A percentile compares a stretch with the other conserved stretches of the same genome.
phyloP scores from a whole-genome alignment of 53 echinoderm and acorn worm species.

The Temnopleurus reevesii region DNA sequence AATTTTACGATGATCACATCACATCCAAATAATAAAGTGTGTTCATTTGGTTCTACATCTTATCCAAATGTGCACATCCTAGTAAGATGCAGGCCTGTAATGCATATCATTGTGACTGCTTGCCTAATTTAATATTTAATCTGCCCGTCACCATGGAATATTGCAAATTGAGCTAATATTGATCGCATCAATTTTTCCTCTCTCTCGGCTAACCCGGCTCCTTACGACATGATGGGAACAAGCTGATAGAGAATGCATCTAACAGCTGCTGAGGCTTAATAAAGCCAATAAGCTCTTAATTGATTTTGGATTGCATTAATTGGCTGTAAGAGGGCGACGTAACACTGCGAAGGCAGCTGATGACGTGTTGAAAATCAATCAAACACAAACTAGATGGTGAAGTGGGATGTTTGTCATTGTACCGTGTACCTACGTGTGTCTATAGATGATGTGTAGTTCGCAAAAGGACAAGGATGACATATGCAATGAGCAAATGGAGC shows the following conservation, averaged over 20 bases:
- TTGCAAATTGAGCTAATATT: not conserved
- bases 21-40: no score
- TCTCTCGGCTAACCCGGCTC: not conserved
- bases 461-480: no score
- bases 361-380: constrained; percentile 33
- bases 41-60: no score
- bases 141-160: not conserved
- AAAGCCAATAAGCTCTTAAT: constrained; percentile 48
- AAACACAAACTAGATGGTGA: not conserved
- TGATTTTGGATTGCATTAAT: constrained; percentile 34
- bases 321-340: constrained; percentile 28
- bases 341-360: not conserved
- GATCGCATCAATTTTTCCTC: not conserved
- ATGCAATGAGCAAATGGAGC: no score
- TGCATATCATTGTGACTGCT: not conserved
- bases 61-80: not conserved
- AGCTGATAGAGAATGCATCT: not conserved
- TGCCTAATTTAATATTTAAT: not conserved
- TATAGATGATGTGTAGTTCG: no score
- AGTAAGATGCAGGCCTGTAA: not conserved
- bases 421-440: not conserved
- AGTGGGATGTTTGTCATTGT: not conserved
- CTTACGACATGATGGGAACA: not conserved
- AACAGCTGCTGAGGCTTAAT: constrained; percentile 27
- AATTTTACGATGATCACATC: no score